Evolutionary conservation across 2,888 invertebrate genomes (phyloP), one percentile per base, ranked within the genome.

Genomic region (Pteria penguin): DNA sequence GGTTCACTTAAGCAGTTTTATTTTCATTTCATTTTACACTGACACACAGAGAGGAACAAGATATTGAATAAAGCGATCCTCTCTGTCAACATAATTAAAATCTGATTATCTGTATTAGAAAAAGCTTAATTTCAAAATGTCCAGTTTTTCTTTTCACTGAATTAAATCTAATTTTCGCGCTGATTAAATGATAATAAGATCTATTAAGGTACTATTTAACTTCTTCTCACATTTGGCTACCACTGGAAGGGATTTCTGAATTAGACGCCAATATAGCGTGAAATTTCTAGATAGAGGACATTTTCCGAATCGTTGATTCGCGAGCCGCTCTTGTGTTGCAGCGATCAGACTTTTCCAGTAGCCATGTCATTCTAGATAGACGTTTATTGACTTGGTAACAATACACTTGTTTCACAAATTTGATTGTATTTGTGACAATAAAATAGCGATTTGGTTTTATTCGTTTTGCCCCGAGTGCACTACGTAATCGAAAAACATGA

Each of bases 371-470:
- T 26, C 24, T 33, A 54, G 54, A 67, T 26, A 45, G 45, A 27
- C 66, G 24, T 33, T 31, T 58, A 55, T 67, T 73, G 60, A 73
- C 67, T 67, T 36, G 27, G 27, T 67, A 61, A 66, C 54, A 55
- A 67, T 54, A 73, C 58, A 73, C 61, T 67, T 73, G 73, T 73
- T 58, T 73, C 60, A 67, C 61, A 73, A 73, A 73, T 73, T 67
- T 73, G 73, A 67, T 73, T 73, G 45, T 67, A 65, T 73, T 65
- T 57, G 33, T 24, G 27, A 61, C 61, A 61, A 70, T 61, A 57
- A 61, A 61, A 60, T 29, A 32, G 58, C 27, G 18, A 29, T 70
- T 70, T 33, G 11, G 29, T 57, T 61, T n/a, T 11, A 55, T 55
- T 26, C 18, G 31, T 54, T 54, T 29, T 29, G 29, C 22, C 66